Evolutionary conservation across 2,113 vertebrate species (phyloP), one percentile per base, ranked within the genome.

Genomic region (Saimiri boliviensis): DNA sequence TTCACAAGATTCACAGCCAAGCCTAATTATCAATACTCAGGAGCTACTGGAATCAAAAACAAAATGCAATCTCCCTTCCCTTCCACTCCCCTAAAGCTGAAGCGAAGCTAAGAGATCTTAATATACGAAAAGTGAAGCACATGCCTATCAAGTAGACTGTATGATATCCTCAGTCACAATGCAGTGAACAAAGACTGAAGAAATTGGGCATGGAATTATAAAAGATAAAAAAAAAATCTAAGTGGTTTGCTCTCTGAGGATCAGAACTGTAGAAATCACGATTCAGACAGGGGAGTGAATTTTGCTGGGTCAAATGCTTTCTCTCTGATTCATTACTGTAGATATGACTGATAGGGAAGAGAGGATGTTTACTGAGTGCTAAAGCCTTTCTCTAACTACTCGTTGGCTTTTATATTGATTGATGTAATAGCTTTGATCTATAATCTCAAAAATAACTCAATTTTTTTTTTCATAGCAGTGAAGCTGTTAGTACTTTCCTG

Each of bases 291-390:
- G 54, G 27, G 68, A 30, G 13, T 49, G 91, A 90, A 30, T 79
- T 45, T 89, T 96, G 83, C 49, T 80, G 90, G 90, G 96, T 97
- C 89, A 97, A 88, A 25, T 54, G 47, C 0, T 93, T 95, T 94
- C 87, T 96, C 98, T 85, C 92, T 97, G 93, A 98, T 49, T 98
- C 91, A 93, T 95, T 91, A 60, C 89, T 93, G 56, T 54, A 87
- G 49, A 91, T 49, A 91, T 23, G 52, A 73, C 63, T 58, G 70
- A 80, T 1, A 13, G 70, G 94, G 96, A 68, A 37, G 63, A 84
- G 70, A 27, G 70, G 95, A 86, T 68, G 82, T 85, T 95, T 97
- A 83, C 89, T 9, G 73, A 86, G 71, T 32, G 45, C 54, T 82
- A 79, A 66, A 79, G n/a, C 58, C 71, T 35, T 88, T 93, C 71